Evolutionary conservation across 1,140 invertebrate species (phyloP).

Genomic region (Cecropterus lyciades): DNA sequence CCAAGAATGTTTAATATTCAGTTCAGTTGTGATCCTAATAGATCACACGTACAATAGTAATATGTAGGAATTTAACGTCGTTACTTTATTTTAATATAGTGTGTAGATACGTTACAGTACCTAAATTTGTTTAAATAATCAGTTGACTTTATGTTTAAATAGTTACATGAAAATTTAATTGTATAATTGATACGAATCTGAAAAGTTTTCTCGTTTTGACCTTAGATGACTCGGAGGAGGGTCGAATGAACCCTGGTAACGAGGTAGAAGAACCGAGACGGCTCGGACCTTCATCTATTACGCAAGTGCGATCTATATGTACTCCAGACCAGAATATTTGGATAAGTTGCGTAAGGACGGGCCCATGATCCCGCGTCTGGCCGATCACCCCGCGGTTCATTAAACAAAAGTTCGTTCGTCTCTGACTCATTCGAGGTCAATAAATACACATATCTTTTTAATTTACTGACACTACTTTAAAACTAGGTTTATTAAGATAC

Average conservation of each 20-base stretch:
- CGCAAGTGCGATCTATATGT: constrained; percentile 20
- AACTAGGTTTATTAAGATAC: not conserved
- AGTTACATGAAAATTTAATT: not conserved
- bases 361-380: constrained; percentile 53
- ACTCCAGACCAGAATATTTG: constrained; percentile 46
- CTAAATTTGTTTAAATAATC: too few relatives aligned
- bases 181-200: too few relatives aligned
- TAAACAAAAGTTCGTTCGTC: constrained; percentile 60
- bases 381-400: constrained; percentile 62
- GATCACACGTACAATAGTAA: constrained; percentile 5
- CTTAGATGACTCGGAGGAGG: not conserved
- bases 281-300: constrained; percentile 14
- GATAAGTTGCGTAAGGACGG: constrained; percentile 61
- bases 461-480: constrained; percentile 1
- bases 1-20: constrained; percentile 23
- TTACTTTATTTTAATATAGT: not conserved
- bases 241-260: not conserved
- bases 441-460: constrained; percentile 27
- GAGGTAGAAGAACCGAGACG: not conserved
- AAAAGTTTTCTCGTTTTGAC: too few relatives aligned
- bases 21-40: not conserved
- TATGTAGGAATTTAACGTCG: not conserved
- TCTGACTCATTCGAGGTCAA: constrained; percentile 37
- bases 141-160: not conserved
- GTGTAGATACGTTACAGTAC: too few relatives aligned